Base-by-base conservation (phyloP, 2,797 vertebrate species). In the Anolis apletophallus region DNA sequence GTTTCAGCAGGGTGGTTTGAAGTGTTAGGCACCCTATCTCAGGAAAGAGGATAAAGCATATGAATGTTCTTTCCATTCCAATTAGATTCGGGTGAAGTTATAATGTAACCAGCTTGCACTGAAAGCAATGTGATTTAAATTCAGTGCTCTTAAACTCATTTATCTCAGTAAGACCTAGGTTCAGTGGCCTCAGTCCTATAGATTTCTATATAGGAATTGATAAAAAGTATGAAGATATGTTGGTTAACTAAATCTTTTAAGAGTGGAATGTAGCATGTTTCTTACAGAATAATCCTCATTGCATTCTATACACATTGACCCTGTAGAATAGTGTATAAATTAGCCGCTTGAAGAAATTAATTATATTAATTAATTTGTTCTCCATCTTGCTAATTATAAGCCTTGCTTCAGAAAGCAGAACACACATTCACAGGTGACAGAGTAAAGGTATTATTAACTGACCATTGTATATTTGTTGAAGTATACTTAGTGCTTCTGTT, bases 351-450 rank as follows among this genome's bases (percentile, higher is more conserved):
- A 29, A n/a, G 29, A 21, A 46, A 74, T 72, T 59, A 52, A 76
- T 52, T 77, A 26, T 29, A 21, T 29, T 84, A 84, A 11, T 34
- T 54, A 14, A 1, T 61, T 79, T 85, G 29, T 87, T 86, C 88
- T 85, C 61, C 55, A 83, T 80, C 34, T 46, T 46, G 68, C 61
- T 32, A 59, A 16, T 69, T 87, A 71, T 67, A 88, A 85, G 57
- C 26, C 17, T 21, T 80, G 87, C 2, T 50, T 46, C 59, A 55
- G 55, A 11, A 83, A 73, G 85, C 80, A 78, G 80, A 84, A 32
- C 19, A 36, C 52, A 13, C 83, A 52, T 29, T 57, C 34, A 83
- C 77, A 23, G 71, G 71, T 46, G 71, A 73, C 21, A 46, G 40
- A 73, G 23, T 73, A 73, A 46, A 64, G 61, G 61, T 64, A 26